Base-by-base conservation (phyloP, 1,140 invertebrate species). In the Lepidurus packardi region DNA sequence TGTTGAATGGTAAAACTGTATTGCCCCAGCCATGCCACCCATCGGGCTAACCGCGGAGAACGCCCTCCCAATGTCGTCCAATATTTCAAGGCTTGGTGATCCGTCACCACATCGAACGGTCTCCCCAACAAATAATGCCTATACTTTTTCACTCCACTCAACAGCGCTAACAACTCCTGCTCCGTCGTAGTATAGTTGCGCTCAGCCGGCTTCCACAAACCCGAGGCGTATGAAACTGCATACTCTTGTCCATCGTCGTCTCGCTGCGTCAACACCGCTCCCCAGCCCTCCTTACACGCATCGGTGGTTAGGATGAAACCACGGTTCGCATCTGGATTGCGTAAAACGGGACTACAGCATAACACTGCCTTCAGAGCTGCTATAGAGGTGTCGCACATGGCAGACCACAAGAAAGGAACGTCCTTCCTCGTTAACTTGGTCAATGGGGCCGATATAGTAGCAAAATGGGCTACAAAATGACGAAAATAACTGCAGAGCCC, bases 21-120 rank as follows among this genome's bases (percentile, higher is more conserved):
- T 25, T 44, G 42, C 0, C 65, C 34, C 16, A 78, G 34, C 21
- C 42, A 7, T 21, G 25, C 43, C 16, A 10, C 74, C 42, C 87
- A 89, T n/a, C 87, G 78, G 1, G 85, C 84, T 21, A 89, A 78
- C 45, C 86, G 73, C 65, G 83, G 84, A 1, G 80, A 82, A 2
- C 85, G 82, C 76, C 86, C 84, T 80, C 84, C 85, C 3, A 86
- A 80, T 5, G 82, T 82, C 25, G 82, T 80, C 7, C 89, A 81
- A 84, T 85, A 89, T 43, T 80, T 79, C 7, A 89, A 79, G 0
- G 86, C 85, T 80, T 83, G 82, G 80, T 89, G 86, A 80, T 89
- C 87, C 1, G 86, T 89, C 10, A 85, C 77, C 1, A 90, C 83
- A n/a, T 80, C 85, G 80, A 89, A 89, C 75, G 85, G 83, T 44